Percentiles rank a stretch among this genome's conserved stretches.
Conservation (phyloP, 2,113 vertebrate genomes). For the Melanocharis versteri region DNA sequence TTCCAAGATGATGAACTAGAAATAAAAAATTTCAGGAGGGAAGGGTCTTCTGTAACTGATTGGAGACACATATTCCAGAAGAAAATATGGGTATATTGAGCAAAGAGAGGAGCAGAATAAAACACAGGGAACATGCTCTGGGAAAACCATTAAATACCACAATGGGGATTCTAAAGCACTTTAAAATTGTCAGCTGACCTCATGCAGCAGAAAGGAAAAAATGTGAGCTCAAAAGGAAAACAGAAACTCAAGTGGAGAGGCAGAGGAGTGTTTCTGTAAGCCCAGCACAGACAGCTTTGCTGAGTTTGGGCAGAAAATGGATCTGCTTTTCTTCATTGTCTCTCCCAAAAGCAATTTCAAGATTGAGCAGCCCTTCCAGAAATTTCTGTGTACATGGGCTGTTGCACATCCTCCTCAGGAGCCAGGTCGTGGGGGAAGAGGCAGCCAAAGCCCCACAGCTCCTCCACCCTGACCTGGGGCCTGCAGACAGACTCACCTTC, state of each 20-base stretch:
- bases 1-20: background rate
- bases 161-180: background rate
- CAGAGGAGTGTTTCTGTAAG: background rate
- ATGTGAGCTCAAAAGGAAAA: background rate
- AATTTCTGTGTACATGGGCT: background rate
- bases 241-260: background rate
- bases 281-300: background rate
- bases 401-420: background rate
- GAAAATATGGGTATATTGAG: background rate
- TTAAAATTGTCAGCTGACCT: background rate
- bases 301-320: background rate
- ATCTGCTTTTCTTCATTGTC: background rate
- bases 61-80: background rate
- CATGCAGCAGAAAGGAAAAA: background rate
- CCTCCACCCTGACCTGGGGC: background rate
- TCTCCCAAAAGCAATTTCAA: background rate
- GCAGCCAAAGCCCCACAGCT: fast-evolving
- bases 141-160: background rate
- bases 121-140: background rate
- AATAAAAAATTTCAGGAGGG: background rate
- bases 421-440: background rate
- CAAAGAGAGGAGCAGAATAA: background rate
- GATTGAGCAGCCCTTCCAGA: background rate
- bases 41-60: background rate
- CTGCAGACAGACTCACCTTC: background rate